Evolutionary conservation across 2,797 vertebrate genomes (phyloP).

Genomic region (Chanos chanos): DNA sequence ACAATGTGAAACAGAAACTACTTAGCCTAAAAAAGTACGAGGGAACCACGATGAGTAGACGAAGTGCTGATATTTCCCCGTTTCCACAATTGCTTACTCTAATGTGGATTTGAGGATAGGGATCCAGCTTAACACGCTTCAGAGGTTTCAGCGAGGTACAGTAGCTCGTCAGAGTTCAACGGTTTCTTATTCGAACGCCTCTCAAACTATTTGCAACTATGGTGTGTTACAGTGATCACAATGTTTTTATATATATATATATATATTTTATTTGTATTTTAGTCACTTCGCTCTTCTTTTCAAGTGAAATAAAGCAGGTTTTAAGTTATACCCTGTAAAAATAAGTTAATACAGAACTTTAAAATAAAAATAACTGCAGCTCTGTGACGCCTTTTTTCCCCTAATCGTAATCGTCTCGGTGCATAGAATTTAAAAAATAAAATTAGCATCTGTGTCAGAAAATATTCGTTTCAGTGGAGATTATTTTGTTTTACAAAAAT

Average conservation of each 20-base stretch:
- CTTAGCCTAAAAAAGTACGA: slow-evolving; percentile 57
- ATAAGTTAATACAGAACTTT: slow-evolving; percentile 50
- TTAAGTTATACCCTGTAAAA: slow-evolving; percentile 54
- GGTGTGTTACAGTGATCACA: slow-evolving; percentile 57
- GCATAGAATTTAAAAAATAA: slow-evolving; percentile 55
- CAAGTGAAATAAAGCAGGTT: slow-evolving; percentile 61
- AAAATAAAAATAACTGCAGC: slow-evolving; percentile 45
- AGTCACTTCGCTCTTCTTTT: slow-evolving; percentile 38
- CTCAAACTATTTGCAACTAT: slow-evolving; percentile 59
- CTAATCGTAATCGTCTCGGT: slow-evolving; percentile 59
- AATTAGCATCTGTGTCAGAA: slow-evolving; percentile 19
- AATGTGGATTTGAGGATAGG: slow-evolving; percentile 51
- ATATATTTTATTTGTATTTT: slow-evolving; percentile 49
- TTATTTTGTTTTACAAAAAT: slow-evolving; percentile 46
- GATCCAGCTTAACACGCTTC: slow-evolving; percentile 43
- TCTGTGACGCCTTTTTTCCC: slow-evolving; percentile 14
- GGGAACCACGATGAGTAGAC: slow-evolving; percentile 70
- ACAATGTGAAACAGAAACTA: slow-evolving; percentile 50
- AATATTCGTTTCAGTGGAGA: slow-evolving; percentile 20
- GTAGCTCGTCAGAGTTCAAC: slow-evolving; percentile 57
- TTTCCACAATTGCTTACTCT: slow-evolving; percentile 61
- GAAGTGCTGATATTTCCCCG: slow-evolving; percentile 54
- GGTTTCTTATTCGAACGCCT: slow-evolving; percentile 23
- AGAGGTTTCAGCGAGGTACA: slow-evolving; percentile 55
- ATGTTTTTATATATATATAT: slow-evolving; percentile 40